These are phyloP conservation scores for Cephus spinipes DNA, from an alignment of 2,888 invertebrate genomes.

Conservation along the genomic window DNA sequence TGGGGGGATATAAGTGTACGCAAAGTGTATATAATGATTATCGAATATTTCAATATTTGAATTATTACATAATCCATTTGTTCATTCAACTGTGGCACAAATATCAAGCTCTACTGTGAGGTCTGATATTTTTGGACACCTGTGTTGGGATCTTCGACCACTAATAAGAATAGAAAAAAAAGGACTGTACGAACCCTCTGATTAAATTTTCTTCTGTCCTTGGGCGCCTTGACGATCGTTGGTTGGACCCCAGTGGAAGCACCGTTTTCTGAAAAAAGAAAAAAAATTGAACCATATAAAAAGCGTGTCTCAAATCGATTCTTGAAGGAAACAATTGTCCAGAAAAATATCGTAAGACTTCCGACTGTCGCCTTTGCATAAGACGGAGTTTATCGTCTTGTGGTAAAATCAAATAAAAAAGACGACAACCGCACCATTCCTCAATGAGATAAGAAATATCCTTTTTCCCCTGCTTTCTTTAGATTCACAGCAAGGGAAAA, in stretches of 20 bases:
- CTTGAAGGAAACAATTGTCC: neutral
- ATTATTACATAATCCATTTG: neutral
- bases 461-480: neutral
- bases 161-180: neutral
- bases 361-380: neutral
- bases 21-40: neutral
- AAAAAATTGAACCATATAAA: neutral
- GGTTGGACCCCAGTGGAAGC: conserved; percentile 55
- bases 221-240: conserved; percentile 66
- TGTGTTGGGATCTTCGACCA: neutral
- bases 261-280: conserved; percentile 59
- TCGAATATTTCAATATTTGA: no score
- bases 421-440: neutral
- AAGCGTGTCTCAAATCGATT: neutral
- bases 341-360: neutral
- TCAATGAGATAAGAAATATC: neutral
- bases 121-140: neutral
- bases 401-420: neutral
- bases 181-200: conserved; percentile 64
- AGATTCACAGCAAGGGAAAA: neutral
- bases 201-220: conserved; percentile 69
- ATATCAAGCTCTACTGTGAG: neutral
- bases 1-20: neutral
- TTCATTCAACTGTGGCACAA: neutral
- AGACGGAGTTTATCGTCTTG: neutral